A percentile compares a stretch with the other conserved stretches of the same genome.
Evolutionary conservation across 2,888 invertebrate species (phyloP).

Genomic region (Amphipoea oculea): DNA sequence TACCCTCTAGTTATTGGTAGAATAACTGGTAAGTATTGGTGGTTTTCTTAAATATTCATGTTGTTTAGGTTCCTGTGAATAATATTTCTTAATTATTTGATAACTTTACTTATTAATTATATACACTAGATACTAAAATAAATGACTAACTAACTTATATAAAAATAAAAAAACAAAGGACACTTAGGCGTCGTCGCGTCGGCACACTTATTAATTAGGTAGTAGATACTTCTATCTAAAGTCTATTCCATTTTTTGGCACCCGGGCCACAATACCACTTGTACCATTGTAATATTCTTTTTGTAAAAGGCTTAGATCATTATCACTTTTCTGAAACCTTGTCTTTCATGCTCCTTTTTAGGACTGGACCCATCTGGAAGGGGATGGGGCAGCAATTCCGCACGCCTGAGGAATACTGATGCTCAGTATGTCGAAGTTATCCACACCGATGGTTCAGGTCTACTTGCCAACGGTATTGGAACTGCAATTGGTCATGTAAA

Average conservation of each 20-base stretch:
- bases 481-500: conserved; percentile 95
- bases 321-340: not conserved
- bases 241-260: not conserved
- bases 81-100: not conserved
- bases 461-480: conserved; percentile 91
- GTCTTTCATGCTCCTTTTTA: conserved; percentile 40
- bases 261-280: not conserved
- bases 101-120: not conserved
- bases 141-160: too few species aligned
- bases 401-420: conserved; percentile 70
- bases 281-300: not conserved
- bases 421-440: conserved; percentile 83
- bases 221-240: not conserved
- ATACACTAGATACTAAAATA: too few species aligned
- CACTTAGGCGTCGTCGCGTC: too few species aligned
- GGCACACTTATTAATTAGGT: not conserved
- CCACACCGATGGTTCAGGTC: conserved; percentile 78
- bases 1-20: not conserved
- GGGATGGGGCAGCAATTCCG: conserved; percentile 71
- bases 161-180: too few species aligned
- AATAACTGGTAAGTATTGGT: not conserved
- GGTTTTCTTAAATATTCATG: not conserved
- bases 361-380: conserved; percentile 78
- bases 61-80: not conserved
- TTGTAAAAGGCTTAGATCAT: not conserved